These are phyloP conservation scores for Andrena bucephala DNA, from an alignment of 2,888 invertebrate species.

Conservation along the genomic window DNA sequence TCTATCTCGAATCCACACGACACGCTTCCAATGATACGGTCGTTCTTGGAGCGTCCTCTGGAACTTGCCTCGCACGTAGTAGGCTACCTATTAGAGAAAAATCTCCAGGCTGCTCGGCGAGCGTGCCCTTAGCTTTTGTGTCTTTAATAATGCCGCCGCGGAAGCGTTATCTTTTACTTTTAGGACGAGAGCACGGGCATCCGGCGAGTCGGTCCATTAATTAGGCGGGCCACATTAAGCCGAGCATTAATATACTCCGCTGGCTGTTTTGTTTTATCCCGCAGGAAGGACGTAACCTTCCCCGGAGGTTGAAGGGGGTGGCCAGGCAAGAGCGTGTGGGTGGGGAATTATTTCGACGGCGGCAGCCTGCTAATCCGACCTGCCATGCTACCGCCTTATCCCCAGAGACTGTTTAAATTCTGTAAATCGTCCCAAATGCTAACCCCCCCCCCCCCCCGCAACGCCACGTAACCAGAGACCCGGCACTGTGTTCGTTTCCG, in stretches of 20 bases:
- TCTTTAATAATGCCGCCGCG: constrained; percentile 78
- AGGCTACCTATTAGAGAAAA: constrained; percentile 20
- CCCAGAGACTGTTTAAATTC: constrained; percentile 84
- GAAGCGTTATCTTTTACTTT: constrained; percentile 82
- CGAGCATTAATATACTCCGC: constrained; percentile 85
- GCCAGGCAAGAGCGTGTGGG: constrained; percentile 58
- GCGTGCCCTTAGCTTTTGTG: constrained; percentile 74
- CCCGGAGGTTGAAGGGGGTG: constrained; percentile 66
- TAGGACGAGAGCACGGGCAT: constrained; percentile 75
- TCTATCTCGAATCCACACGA: neutral
- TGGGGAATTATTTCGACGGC: constrained; percentile 74
- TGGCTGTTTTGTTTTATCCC: constrained; percentile 85
- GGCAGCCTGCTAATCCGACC: constrained; percentile 75
- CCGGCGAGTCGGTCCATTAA: constrained; percentile 84
- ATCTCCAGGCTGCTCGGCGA: constrained; percentile 18
- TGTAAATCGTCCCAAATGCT: constrained; percentile 78
- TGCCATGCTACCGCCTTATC: constrained; percentile 79
- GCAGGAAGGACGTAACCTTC: constrained; percentile 82
- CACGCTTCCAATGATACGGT: neutral
- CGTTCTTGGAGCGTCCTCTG: constrained; percentile 8
- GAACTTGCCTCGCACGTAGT: neutral
- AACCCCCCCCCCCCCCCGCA: constrained; percentile 42
- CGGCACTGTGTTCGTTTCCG: constrained; percentile 28
- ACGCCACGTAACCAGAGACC: constrained; percentile 10
- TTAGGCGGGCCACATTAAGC: constrained; percentile 84